Percentiles rank a stretch among this genome's conserved stretches.
Evolutionary conservation across 2,797 vertebrate species (phyloP).

Genomic region (Micrastur ruficollis): DNA sequence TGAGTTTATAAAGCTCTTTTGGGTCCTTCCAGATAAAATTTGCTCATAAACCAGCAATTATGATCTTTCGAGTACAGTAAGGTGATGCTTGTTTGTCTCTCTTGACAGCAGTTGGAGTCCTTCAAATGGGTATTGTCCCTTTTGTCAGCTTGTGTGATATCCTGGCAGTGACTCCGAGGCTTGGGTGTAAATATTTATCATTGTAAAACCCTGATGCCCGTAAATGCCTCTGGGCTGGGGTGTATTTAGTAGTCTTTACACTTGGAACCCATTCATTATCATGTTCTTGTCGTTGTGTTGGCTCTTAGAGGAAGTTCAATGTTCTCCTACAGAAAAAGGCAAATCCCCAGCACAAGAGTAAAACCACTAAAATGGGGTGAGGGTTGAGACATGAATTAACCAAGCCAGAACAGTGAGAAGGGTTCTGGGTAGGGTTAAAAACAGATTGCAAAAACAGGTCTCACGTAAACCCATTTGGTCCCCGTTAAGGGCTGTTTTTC

Average conservation of each 20-base stretch:
- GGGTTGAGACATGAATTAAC: not conserved
- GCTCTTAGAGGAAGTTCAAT: not conserved
- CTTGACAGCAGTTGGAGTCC: not conserved
- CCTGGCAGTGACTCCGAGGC: not conserved
- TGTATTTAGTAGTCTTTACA: not conserved
- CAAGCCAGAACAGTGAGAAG: not conserved
- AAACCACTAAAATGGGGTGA: not conserved
- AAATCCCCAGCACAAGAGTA: not conserved
- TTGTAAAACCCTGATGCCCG: not conserved
- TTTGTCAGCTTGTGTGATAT: not conserved
- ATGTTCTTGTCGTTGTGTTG: not conserved
- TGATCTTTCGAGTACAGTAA: not conserved
- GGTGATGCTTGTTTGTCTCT: constrained; percentile 26
- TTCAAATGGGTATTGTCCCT: not conserved
- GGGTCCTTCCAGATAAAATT: constrained; percentile 42
- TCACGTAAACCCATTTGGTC: not conserved
- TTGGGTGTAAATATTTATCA: not conserved
- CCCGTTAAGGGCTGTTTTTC: not conserved
- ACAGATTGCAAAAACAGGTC: not conserved
- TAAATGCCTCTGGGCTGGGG: not conserved
- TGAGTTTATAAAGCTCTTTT: constrained; percentile 45
- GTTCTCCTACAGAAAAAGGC: not conserved
- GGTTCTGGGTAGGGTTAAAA: not conserved
- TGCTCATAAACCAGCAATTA: constrained; percentile 29
- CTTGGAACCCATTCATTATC: not conserved